Evolutionary conservation across 2,888 invertebrate species (phyloP).

Genomic region (Podotricha telesiphe): DNA sequence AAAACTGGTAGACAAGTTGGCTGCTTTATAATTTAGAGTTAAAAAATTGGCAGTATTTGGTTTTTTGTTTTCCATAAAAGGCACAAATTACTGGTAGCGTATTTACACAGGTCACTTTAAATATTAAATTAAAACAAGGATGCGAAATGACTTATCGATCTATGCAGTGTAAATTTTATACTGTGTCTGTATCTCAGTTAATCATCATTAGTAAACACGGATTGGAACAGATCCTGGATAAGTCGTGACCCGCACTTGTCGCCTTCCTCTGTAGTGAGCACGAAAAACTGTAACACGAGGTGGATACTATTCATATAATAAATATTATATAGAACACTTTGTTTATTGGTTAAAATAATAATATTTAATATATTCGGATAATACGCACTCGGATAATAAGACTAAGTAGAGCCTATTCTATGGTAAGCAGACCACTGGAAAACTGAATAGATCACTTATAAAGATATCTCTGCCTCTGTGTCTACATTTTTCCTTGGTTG

Average conservation of each 20-base stretch:
- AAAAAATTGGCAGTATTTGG: background rate
- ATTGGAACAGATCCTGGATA: slow-evolving; percentile 42
- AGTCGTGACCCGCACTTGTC: slow-evolving; percentile 43
- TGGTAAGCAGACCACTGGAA: too few relatives aligned
- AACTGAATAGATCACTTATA: too few relatives aligned
- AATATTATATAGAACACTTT: slow-evolving; percentile 30
- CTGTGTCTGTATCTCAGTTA: slow-evolving; percentile 14
- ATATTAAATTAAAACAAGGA: slow-evolving; percentile 7
- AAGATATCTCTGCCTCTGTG: too few relatives aligned
- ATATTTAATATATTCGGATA: background rate
- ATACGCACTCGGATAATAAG: too few relatives aligned
- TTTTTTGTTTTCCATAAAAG: background rate
- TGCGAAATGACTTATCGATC: slow-evolving; percentile 6
- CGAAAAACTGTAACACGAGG: slow-evolving; percentile 36
- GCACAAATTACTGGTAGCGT: background rate
- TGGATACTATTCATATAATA: too few relatives aligned
- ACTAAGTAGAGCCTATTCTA: too few relatives aligned
- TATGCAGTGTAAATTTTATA: slow-evolving; percentile 2
- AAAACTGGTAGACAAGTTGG: background rate
- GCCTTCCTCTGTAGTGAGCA: slow-evolving; percentile 39
- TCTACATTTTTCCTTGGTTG: too few relatives aligned
- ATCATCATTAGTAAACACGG: slow-evolving; percentile 37
- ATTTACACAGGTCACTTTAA: background rate
- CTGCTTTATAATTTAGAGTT: background rate
- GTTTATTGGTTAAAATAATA: background rate